A percentile compares a stretch with the other conserved stretches of the same genome.
These are phyloP conservation scores for Stegostoma tigrinum DNA, from an alignment of 2,113 vertebrate species.

Conservation along the genomic window DNA sequence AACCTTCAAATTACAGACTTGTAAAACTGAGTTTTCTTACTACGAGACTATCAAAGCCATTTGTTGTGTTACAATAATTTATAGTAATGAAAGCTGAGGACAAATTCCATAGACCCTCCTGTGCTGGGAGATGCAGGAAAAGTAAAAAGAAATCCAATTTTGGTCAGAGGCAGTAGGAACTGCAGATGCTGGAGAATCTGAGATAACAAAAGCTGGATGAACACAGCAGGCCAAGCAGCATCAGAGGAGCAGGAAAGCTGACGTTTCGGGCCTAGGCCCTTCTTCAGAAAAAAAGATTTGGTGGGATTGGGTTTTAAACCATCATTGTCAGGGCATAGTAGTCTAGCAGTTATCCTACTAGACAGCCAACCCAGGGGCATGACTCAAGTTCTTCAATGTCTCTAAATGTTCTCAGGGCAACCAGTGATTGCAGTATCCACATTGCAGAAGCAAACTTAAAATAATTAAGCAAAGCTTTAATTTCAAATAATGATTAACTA, in stretches of 20 bases:
- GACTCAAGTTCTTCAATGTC: not conserved
- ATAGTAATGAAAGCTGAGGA: not conserved
- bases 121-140: not conserved
- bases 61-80: not conserved
- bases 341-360: not conserved
- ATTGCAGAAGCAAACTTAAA: not conserved
- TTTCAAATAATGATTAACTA: not conserved
- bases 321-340: not conserved
- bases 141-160: not conserved
- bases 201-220: no score
- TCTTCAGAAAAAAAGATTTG: no score
- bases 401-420: not conserved
- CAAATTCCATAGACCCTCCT: not conserved
- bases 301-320: not conserved
- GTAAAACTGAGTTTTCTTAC: slow-evolving; percentile 10
- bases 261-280: no score
- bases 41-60: not conserved
- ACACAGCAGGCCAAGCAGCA: no score
- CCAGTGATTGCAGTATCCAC: not conserved
- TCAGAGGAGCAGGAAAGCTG: no score
- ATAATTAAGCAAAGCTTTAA: not conserved
- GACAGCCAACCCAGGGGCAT: not conserved
- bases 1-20: no score
- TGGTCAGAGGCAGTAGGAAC: no score
- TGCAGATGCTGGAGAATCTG: no score